A percentile compares a stretch with the other conserved stretches of the same genome.
These are phyloP conservation scores for Oscheius sp. DNA, from an alignment of 2,888 invertebrate species.

Conservation along the genomic window DNA sequence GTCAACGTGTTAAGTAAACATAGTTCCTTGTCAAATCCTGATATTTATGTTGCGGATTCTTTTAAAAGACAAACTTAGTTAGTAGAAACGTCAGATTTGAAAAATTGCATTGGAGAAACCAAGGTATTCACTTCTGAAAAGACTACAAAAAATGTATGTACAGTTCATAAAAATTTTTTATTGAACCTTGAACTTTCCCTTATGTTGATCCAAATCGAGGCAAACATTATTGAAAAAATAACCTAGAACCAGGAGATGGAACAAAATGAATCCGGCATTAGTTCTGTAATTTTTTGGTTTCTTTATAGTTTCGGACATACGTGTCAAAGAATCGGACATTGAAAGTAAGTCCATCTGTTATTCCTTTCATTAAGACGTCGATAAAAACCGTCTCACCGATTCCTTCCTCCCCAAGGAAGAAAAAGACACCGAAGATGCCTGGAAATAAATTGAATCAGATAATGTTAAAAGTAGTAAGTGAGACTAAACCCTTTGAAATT, in stretches of 20 bases:
- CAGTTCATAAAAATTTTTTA: background rate
- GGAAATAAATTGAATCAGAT: constrained; percentile 6
- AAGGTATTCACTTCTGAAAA: no score
- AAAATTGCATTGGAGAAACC: no score
- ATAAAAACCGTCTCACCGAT: constrained; percentile 60
- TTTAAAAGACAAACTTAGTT: no score
- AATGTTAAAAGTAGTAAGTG: background rate
- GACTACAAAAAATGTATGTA: no score
- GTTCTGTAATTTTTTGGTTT: constrained; percentile 20
- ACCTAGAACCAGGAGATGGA: constrained; percentile 63
- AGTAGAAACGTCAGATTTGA: no score
- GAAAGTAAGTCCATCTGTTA: constrained; percentile 37
- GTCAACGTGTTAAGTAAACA: no score
- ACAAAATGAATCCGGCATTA: constrained; percentile 58
- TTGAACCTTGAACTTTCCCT: background rate
- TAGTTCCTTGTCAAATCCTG: no score
- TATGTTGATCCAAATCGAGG: constrained; percentile 46
- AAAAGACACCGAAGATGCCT: constrained; percentile 63
- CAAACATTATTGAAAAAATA: constrained; percentile 67
- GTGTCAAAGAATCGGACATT: constrained; percentile 34
- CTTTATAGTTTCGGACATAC: constrained; percentile 16
- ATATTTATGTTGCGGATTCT: no score
- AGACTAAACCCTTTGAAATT: no score
- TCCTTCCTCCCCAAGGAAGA: constrained; percentile 61
- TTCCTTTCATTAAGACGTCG: constrained; percentile 58